Percentiles rank a stretch among this genome's conserved stretches.
Evolutionary conservation across 2,113 vertebrate species (phyloP).

Genomic region (Daubentonia madagascariensis): DNA sequence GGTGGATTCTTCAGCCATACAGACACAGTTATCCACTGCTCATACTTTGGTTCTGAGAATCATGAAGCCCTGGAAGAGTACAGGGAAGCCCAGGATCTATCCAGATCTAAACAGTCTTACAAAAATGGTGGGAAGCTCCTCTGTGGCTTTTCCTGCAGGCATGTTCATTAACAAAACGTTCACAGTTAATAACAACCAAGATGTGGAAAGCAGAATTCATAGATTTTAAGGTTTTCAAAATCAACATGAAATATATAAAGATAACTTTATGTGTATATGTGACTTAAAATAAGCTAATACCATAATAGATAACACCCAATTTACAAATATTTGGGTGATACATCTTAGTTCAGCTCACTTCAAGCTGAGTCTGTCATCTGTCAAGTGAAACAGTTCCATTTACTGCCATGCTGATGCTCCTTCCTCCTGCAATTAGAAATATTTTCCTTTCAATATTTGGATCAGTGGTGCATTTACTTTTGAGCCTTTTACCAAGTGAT

Average conservation of each 20-base stretch:
- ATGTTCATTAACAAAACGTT: neutral
- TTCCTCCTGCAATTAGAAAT: neutral
- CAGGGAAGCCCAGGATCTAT: neutral
- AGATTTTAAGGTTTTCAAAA: constrained; percentile 2
- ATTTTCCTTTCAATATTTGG: neutral
- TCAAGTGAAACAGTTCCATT: neutral
- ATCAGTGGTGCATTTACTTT: neutral
- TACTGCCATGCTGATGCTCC: neutral
- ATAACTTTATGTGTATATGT: neutral
- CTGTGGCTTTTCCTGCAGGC: neutral
- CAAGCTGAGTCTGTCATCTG: neutral
- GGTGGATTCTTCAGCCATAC: neutral
- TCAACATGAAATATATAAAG: neutral
- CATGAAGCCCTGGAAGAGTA: too few species aligned
- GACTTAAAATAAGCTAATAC: neutral
- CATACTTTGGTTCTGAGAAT: neutral
- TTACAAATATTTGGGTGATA: neutral
- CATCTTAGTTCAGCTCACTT: neutral
- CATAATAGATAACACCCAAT: neutral
- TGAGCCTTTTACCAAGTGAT: neutral
- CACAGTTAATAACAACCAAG: neutral
- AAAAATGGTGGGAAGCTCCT: neutral
- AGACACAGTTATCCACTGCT: neutral
- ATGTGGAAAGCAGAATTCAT: neutral
- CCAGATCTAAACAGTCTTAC: neutral